phyloP scores from a whole-genome alignment of 1,140 invertebrate species.

The Bombus pyrosoma region DNA sequence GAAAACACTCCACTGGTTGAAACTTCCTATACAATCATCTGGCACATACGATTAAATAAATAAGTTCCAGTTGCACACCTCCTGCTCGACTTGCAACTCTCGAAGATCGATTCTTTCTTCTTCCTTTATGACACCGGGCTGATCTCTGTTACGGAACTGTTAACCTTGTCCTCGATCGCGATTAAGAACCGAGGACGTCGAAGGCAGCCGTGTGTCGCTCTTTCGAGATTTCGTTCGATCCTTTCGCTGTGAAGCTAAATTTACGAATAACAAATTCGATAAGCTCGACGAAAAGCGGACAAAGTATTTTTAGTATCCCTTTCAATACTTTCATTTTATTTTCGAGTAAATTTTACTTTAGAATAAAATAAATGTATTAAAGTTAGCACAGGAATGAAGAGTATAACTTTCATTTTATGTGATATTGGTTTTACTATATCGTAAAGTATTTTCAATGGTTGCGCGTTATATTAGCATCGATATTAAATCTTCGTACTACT shows the following conservation, averaged over 20 bases:
- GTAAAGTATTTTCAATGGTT: too few species aligned
- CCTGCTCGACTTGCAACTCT: not conserved
- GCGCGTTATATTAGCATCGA: too few species aligned
- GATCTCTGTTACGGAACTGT: not conserved
- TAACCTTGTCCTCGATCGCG: not conserved
- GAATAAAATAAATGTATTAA: not conserved
- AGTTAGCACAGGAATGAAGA: not conserved
- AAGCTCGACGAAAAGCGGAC: not conserved
- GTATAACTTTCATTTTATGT: too few species aligned
- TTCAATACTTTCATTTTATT: not conserved
- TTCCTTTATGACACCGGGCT: not conserved
- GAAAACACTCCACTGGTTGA: conserved; percentile 5
- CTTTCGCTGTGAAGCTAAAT: not conserved
- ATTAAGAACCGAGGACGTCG: not conserved
- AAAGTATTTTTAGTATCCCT: not conserved
- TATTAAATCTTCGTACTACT: too few species aligned
- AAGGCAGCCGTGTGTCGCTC: not conserved
- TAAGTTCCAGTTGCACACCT: conserved; percentile 46
- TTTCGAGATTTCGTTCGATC: not conserved
- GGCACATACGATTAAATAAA: conserved; percentile 57
- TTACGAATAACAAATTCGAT: not conserved
- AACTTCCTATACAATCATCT: conserved; percentile 44
- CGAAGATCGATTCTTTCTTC: not conserved
- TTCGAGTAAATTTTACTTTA: not conserved
- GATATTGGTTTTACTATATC: too few species aligned